Percentiles rank a stretch among this genome's conserved stretches.
Evolutionary conservation across 2,113 vertebrate species (phyloP).

Genomic region (Lontra canadensis): DNA sequence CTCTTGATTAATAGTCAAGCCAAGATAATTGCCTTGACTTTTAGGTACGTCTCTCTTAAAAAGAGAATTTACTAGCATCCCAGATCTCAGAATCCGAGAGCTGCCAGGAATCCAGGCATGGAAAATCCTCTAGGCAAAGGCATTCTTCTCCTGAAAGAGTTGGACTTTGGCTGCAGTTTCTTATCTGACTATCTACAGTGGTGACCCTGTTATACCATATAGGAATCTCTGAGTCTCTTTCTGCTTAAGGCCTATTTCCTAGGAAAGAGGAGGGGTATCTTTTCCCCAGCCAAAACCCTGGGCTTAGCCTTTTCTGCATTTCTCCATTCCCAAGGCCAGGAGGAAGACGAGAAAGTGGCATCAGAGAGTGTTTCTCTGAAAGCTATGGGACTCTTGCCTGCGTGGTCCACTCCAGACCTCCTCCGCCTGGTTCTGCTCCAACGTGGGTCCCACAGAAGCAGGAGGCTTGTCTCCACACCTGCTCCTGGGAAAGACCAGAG

Average conservation of each 20-base stretch:
- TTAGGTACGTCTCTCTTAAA: neutral
- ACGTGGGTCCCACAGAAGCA: neutral
- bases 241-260: neutral
- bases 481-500: neutral
- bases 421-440: neutral
- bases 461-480: neutral
- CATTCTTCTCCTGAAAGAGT: neutral
- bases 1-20: neutral
- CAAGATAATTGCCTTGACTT: neutral
- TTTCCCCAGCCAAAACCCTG: neutral
- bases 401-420: neutral
- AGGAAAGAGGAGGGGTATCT: neutral
- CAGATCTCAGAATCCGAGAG: neutral
- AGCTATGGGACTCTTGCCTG: neutral
- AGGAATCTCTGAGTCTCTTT: neutral
- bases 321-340: neutral
- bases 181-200: neutral
- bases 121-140: neutral
- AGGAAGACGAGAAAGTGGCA: neutral
- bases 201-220: neutral
- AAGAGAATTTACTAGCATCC: constrained; percentile 21
- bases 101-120: neutral
- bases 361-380: neutral
- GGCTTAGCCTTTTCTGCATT: neutral
- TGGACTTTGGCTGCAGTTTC: neutral